Evolutionary conservation across 2,797 vertebrate genomes (phyloP).

Genomic region (Cirrhinus mrigala): DNA sequence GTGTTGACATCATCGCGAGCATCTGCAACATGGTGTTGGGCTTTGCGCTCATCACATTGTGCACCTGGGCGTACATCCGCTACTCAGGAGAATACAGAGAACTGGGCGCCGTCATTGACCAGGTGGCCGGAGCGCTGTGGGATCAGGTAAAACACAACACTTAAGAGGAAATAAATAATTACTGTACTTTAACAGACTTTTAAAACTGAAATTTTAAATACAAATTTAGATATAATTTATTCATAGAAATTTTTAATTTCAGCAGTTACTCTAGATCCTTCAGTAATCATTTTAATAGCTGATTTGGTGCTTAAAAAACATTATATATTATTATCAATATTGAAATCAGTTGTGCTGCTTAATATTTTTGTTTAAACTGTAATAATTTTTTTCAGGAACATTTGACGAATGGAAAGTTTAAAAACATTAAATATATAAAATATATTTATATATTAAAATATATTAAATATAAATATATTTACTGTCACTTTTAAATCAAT

Average conservation of each 20-base stretch:
- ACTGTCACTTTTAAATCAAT: not conserved
- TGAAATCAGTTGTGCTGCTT: not conserved
- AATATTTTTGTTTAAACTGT: not conserved
- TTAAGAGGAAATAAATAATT: conserved; percentile 2
- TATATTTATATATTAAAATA: no score
- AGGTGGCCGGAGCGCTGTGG: conserved; percentile 98
- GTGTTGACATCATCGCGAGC: conserved; percentile 97
- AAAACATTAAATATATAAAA: no score
- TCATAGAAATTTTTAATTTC: not conserved
- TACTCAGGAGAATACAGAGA: conserved; percentile 98
- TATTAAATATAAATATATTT: not conserved
- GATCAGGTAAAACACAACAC: conserved; percentile 86
- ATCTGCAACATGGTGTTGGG: conserved; percentile 99
- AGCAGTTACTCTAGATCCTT: not conserved
- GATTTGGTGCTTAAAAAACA: not conserved
- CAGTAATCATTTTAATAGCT: not conserved
- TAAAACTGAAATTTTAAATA: not conserved
- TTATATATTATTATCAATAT: not conserved
- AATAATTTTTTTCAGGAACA: not conserved
- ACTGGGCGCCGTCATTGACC: conserved; percentile 96
- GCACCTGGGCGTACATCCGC: conserved; percentile 98
- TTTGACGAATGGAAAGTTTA: not conserved
- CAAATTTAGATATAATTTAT: not conserved
- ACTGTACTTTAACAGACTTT: not conserved
- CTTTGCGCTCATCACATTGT: conserved; percentile 95